Percentiles rank a stretch among this genome's conserved stretches.
These are phyloP conservation scores for Dicrostonyx torquatus DNA, from an alignment of 2,797 vertebrate species.

Conservation along the genomic window DNA sequence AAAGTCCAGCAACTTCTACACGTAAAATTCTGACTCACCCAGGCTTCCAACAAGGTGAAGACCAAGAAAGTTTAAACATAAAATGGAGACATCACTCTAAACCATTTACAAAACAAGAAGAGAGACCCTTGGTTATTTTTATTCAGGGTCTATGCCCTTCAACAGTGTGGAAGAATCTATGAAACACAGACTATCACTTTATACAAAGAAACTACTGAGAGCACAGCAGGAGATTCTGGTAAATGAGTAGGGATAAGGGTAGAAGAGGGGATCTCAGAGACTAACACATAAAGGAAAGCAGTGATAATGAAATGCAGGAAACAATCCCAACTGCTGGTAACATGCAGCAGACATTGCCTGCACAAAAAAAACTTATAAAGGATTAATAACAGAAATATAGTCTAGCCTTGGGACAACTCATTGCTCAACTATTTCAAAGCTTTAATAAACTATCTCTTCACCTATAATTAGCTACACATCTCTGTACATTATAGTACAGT, in stretches of 20 bases:
- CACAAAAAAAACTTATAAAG: not conserved
- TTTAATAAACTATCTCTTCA: not conserved
- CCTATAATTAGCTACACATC: not conserved
- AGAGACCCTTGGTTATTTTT: not conserved
- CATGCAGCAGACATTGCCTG: not conserved
- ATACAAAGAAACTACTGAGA: not conserved
- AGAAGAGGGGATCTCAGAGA: not conserved
- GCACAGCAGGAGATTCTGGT: not conserved
- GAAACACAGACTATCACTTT: not conserved
- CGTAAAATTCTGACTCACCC: not conserved
- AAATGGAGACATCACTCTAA: not conserved
- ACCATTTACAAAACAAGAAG: not conserved
- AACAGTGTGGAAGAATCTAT: not conserved
- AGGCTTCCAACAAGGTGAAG: not conserved
- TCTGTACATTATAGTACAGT: not conserved
- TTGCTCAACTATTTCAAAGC: not conserved
- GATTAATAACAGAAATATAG: not conserved
- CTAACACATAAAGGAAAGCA: not conserved
- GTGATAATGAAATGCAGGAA: not conserved
- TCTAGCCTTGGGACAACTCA: not conserved
- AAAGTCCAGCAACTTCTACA: not conserved
- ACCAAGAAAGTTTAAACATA: not conserved
- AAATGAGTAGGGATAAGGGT: not conserved
- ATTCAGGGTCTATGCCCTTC: not conserved
- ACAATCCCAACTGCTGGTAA: not conserved